phyloP scores from a whole-genome alignment of 2,797 vertebrate genomes.

The Sebastes reedi region DNA sequence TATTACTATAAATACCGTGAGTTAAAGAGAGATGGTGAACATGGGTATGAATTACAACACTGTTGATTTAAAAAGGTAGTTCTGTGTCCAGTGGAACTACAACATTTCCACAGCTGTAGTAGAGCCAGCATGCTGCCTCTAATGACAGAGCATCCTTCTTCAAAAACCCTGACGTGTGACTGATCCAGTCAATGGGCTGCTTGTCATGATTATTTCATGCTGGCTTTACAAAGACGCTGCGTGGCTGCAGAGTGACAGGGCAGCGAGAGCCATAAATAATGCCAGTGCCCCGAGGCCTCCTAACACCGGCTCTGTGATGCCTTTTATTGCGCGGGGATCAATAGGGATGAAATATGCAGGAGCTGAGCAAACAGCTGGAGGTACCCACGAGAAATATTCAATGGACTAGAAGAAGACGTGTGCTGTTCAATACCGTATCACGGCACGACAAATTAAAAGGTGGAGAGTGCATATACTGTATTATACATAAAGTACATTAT shows the following conservation, averaged over 20 bases:
- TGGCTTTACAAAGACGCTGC: constrained; percentile 40
- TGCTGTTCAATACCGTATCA: background rate
- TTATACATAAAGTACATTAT: background rate
- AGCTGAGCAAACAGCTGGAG: constrained; percentile 58
- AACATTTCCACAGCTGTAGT: background rate
- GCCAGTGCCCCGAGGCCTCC: constrained; percentile 17
- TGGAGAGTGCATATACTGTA: background rate
- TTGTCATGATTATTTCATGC: constrained; percentile 62
- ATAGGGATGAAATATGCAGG: constrained; percentile 68
- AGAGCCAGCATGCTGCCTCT: background rate
- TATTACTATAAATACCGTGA: background rate
- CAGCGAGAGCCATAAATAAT: constrained; percentile 57
- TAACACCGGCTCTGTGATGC: constrained; percentile 37
- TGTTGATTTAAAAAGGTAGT: background rate
- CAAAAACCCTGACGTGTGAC: background rate
- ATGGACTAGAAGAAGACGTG: background rate
- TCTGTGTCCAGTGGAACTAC: background rate
- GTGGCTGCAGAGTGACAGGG: constrained; percentile 12
- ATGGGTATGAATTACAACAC: background rate
- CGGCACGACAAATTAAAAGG: background rate
- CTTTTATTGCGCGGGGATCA: constrained; percentile 65
- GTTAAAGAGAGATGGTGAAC: background rate
- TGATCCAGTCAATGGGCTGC: constrained; percentile 30
- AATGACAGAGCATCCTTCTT: constrained; percentile 21
- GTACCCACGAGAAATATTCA: background rate